Conservation (phyloP, 2,888 invertebrate species). For the Orchesellides sinensis region DNA sequence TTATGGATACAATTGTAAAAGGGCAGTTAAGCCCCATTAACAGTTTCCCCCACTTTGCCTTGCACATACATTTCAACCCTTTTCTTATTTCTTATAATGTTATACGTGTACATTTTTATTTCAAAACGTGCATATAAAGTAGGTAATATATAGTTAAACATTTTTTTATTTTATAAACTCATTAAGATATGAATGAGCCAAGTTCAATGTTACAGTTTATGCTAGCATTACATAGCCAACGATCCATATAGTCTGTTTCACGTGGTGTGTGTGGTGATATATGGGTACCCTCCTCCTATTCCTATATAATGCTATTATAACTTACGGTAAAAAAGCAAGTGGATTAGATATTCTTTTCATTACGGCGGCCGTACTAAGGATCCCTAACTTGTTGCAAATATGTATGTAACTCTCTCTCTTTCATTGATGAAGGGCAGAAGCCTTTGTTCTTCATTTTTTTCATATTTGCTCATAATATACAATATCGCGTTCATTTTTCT, state of each 20-base stretch:
- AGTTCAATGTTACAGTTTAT: slow-evolving; percentile 65
- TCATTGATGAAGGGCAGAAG: slow-evolving; percentile 39
- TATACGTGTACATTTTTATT: not conserved
- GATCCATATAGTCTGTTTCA: slow-evolving; percentile 16
- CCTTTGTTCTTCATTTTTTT: slow-evolving; percentile 25
- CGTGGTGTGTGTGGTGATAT: slow-evolving; percentile 2
- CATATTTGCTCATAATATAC: slow-evolving; percentile 6
- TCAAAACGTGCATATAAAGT: not conserved
- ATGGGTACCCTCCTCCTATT: not conserved
- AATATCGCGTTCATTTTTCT: no score
- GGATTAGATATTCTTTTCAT: no score
- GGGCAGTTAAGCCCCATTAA: slow-evolving; percentile 50
- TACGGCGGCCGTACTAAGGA: no score
- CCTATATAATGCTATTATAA: not conserved
- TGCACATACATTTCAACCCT: slow-evolving; percentile 61
- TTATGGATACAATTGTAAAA: slow-evolving; percentile 29
- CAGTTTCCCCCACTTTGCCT: slow-evolving; percentile 48
- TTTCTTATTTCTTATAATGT: no score
- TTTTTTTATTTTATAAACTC: not conserved
- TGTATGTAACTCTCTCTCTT: no score
- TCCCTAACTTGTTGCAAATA: no score
- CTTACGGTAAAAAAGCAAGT: no score
- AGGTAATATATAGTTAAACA: not conserved
- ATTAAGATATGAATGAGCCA: slow-evolving; percentile 50
- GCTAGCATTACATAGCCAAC: slow-evolving; percentile 2